A percentile compares a stretch with the other conserved stretches of the same genome.
Evolutionary conservation across 2,888 invertebrate species (phyloP).

Genomic region (Lampropteryx suffumata): DNA sequence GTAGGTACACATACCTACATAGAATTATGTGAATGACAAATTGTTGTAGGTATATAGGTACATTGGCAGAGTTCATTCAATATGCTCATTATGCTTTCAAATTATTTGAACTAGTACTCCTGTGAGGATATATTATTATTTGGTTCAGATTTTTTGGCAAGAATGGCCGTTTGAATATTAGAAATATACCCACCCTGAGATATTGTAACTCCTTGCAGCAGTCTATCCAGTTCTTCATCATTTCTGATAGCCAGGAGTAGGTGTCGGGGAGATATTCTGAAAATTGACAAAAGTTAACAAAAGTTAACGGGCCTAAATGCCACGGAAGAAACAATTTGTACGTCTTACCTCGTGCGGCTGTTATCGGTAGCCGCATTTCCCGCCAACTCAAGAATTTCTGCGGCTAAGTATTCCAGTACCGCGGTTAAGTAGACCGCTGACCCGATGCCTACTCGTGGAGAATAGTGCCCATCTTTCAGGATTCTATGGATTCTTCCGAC

Average conservation of each 20-base stretch:
- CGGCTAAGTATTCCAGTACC: conserved; percentile 86
- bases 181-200: conserved; percentile 93
- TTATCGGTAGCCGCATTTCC: conserved; percentile 87
- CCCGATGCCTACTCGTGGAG: conserved; percentile 81
- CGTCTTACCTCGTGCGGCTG: conserved; percentile 84
- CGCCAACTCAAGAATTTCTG: conserved; percentile 87
- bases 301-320: no score
- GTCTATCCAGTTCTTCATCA: conserved; percentile 91
- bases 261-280: conserved; percentile 88
- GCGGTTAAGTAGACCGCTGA: conserved; percentile 82
- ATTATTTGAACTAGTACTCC: conserved; percentile 39
- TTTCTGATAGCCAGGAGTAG: conserved; percentile 90
- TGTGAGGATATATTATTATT: conserved; percentile 42
- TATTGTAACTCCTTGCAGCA: conserved; percentile 90
- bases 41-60: no score
- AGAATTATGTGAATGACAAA: no score
- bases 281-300: no score
- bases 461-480: conserved; percentile 84
- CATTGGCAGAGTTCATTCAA: no score
- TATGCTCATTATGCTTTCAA: no score
- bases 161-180: conserved; percentile 88
- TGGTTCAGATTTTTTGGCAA: conserved; percentile 86
- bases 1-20: no score
- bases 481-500: conserved; percentile 84
- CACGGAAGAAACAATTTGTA: no score